These are phyloP conservation scores for Tragelaphus scriptus DNA, from an alignment of 2,113 vertebrate species.

Conservation along the genomic window DNA sequence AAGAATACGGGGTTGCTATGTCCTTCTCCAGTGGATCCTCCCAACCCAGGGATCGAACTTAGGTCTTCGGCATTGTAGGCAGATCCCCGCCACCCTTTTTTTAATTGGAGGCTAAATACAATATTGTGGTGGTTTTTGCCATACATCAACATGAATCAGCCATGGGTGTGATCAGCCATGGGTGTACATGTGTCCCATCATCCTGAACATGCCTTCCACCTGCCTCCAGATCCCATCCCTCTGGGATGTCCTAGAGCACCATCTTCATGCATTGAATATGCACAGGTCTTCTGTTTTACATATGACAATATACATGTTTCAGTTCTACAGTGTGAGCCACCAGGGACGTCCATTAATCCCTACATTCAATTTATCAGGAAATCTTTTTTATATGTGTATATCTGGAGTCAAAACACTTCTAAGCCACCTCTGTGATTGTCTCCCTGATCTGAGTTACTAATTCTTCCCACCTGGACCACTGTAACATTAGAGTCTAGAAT, in stretches of 20 bases:
- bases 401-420: not conserved
- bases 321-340: not conserved
- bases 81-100: not conserved
- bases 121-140: not conserved
- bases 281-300: not conserved
- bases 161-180: not conserved
- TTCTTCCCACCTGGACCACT: too few relatives aligned
- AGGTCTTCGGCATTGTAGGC: not conserved
- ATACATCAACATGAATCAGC: not conserved
- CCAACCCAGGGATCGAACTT: not conserved
- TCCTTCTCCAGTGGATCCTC: not conserved
- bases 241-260: not conserved
- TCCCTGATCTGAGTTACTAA: not conserved
- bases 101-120: not conserved
- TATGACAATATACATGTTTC: not conserved
- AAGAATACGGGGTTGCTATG: not conserved
- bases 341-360: not conserved
- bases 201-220: not conserved
- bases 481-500: not conserved
- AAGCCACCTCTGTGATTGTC: not conserved
- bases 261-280: not conserved
- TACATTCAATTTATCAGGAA: not conserved
- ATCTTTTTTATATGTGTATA: not conserved
- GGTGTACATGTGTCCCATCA: not conserved
- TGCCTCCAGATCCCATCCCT: not conserved